Conservation (phyloP, 2,113 vertebrate genomes). For the Hymenochirus boettgeri region DNA sequence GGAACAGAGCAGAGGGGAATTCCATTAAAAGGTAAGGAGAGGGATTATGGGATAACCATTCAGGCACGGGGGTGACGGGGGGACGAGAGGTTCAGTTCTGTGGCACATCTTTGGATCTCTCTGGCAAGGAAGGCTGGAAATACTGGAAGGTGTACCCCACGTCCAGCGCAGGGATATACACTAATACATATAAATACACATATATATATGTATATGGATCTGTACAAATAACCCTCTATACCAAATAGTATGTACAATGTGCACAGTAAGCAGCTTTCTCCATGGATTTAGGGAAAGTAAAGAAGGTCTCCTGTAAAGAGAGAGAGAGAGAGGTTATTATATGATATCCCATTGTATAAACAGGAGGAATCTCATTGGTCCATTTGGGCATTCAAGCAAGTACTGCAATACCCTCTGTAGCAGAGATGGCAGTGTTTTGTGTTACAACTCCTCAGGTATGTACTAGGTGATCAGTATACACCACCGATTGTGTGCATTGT, state of each 20-base stretch:
- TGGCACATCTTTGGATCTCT: background rate
- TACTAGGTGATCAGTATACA: no score
- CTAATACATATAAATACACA: slow-evolving; percentile 23
- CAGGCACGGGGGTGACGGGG: no score
- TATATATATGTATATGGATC: slow-evolving; percentile 1
- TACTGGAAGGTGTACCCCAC: background rate
- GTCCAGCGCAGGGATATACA: slow-evolving; percentile 23
- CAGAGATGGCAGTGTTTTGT: no score
- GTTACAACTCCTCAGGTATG: no score
- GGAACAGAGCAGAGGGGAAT: no score
- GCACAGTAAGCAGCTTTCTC: slow-evolving; percentile 19
- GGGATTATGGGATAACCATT: no score
- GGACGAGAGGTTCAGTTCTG: background rate
- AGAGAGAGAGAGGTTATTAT: background rate
- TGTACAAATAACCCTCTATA: background rate
- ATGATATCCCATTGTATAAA: background rate
- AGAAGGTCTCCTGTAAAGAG: background rate
- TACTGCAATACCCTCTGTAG: no score
- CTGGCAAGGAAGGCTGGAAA: slow-evolving; percentile 3
- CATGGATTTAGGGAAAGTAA: background rate
- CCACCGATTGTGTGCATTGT: no score
- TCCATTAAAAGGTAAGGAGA: no score
- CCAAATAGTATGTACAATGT: slow-evolving; percentile 26
- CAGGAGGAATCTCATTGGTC: background rate
- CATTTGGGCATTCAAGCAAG: no score